These are phyloP conservation scores for Drosophila ironensis DNA, from an alignment of 1,140 invertebrate species.

Conservation along the genomic window DNA sequence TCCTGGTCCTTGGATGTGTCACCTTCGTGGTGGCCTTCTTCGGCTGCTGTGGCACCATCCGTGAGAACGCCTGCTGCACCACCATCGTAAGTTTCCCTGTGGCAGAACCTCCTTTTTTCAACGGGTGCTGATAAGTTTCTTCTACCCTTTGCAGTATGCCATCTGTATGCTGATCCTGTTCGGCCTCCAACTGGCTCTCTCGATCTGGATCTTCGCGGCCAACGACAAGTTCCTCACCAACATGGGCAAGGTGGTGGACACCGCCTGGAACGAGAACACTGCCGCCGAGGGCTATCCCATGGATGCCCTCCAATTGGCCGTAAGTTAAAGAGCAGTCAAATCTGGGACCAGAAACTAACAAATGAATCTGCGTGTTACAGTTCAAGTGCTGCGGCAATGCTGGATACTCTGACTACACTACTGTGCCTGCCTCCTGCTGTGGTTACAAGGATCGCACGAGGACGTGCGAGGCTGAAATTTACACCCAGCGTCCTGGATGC, in stretches of 20 bases:
- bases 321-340: too few species aligned
- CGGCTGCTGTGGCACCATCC: slow-evolving; percentile 91
- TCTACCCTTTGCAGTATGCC: slow-evolving; percentile 83
- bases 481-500: slow-evolving; percentile 82
- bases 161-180: slow-evolving; percentile 85
- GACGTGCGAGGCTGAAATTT: slow-evolving; percentile 46
- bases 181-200: slow-evolving; percentile 85
- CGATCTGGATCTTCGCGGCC: slow-evolving; percentile 84
- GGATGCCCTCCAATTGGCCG: slow-evolving; percentile 66
- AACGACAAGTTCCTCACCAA: slow-evolving; percentile 81
- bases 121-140: too few species aligned
- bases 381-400: slow-evolving; percentile 85
- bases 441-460: slow-evolving; percentile 60
- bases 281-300: slow-evolving; percentile 44
- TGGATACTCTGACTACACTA: slow-evolving; percentile 82
- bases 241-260: slow-evolving; percentile 82
- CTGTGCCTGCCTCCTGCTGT: slow-evolving; percentile 82
- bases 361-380: slow-evolving; percentile 67
- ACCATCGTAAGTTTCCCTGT: slow-evolving; percentile 85
- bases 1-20: slow-evolving; percentile 88
- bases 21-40: slow-evolving; percentile 91
- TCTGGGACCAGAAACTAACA: too few species aligned
- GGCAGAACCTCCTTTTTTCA: not conserved
- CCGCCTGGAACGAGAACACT: slow-evolving; percentile 59
- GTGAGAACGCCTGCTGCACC: slow-evolving; percentile 91